These are phyloP conservation scores for Porites lobata DNA, from an alignment of 92 coral and sea anemone genomes.

Conservation along the genomic window DNA sequence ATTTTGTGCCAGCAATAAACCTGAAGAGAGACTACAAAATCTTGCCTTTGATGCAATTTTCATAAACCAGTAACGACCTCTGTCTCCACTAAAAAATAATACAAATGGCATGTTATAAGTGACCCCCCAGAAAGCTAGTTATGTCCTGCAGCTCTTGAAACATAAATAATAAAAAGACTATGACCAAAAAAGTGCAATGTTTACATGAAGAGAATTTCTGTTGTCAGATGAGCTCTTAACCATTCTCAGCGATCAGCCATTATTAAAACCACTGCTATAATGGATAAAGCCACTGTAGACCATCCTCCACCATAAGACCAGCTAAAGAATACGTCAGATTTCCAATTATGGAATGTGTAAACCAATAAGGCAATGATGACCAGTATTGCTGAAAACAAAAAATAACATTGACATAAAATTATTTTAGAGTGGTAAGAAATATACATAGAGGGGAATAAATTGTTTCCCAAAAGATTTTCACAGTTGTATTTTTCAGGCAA, in stretches of 20 bases:
- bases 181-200: not conserved
- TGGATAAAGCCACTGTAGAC: conserved; percentile 96
- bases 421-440: not conserved
- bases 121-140: too few species aligned
- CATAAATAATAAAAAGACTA: too few species aligned
- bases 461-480: not conserved
- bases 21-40: too few species aligned
- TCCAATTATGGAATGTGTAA: conserved; percentile 94
- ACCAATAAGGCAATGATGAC: conserved; percentile 93
- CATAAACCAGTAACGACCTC: too few species aligned
- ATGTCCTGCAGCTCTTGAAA: too few species aligned
- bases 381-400: conserved; percentile 67
- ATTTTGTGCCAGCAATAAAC: too few species aligned
- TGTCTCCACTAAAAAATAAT: too few species aligned
- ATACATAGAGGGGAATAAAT: not conserved
- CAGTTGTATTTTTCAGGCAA: too few species aligned
- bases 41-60: too few species aligned
- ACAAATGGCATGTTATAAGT: too few species aligned
- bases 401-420: not conserved
- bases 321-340: conserved; percentile 90
- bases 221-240: conserved; percentile 20
- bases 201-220: not conserved
- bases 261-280: conserved; percentile 91
- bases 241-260: conserved; percentile 95
- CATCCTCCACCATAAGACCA: conserved; percentile 99